Percentiles rank a stretch among this genome's conserved stretches.
These are phyloP conservation scores for Rhysida immarginata DNA, from an alignment of 1,140 invertebrate species.

Conservation along the genomic window DNA sequence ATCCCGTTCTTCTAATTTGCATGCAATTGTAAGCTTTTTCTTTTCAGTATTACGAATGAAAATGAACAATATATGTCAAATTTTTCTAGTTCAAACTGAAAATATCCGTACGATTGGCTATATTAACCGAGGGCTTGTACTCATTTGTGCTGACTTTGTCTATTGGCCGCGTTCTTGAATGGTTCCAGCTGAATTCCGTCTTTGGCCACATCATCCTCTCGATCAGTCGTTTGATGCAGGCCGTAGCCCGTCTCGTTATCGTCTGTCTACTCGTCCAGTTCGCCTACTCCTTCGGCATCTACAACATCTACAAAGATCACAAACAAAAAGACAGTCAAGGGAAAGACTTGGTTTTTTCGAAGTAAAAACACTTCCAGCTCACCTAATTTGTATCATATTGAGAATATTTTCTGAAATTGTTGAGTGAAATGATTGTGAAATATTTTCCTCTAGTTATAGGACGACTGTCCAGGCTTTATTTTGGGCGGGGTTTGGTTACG, in stretches of 20 bases:
- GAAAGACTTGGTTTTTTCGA: too few relatives aligned
- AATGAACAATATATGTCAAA: too few relatives aligned
- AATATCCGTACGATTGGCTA: too few relatives aligned
- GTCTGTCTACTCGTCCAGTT: not conserved
- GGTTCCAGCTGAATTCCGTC: not conserved
- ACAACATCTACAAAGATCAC: not conserved
- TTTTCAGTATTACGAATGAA: too few relatives aligned
- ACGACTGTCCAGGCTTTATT: slow-evolving; percentile 52
- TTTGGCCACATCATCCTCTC: not conserved
- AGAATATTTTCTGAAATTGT: too few relatives aligned
- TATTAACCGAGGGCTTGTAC: not conserved
- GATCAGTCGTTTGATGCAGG: not conserved
- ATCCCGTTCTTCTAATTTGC: not conserved
- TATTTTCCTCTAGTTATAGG: too few relatives aligned
- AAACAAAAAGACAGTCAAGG: not conserved
- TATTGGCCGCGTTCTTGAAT: not conserved
- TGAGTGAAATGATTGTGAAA: too few relatives aligned
- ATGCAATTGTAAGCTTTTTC: too few relatives aligned
- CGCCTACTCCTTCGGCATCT: not conserved
- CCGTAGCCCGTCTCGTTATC: not conserved
- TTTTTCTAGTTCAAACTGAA: too few relatives aligned
- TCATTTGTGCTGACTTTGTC: not conserved
- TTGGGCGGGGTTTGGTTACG: slow-evolving; percentile 58
- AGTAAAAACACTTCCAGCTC: too few relatives aligned
- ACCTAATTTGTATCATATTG: too few relatives aligned